A percentile compares a stretch with the other conserved stretches of the same genome.
These are phyloP conservation scores for Tribolium freemani DNA, from an alignment of 2,888 invertebrate genomes.

Conservation along the genomic window DNA sequence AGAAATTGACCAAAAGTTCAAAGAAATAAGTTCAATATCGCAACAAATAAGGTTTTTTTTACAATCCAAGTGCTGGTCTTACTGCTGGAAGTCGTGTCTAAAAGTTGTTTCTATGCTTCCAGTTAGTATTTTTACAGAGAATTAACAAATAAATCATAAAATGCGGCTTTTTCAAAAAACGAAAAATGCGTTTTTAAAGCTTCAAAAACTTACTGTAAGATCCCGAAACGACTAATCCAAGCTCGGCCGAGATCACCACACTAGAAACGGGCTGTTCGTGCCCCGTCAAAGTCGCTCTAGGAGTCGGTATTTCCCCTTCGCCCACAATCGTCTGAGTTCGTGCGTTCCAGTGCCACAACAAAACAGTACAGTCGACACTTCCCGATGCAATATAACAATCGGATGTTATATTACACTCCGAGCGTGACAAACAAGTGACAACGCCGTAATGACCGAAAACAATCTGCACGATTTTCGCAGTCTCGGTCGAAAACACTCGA, in stretches of 20 bases:
- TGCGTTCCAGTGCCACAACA: constrained; percentile 99
- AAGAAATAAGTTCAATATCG: too few relatives aligned
- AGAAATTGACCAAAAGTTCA: too few relatives aligned
- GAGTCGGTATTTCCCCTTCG: constrained; percentile 95
- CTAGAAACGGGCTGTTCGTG: constrained; percentile 97
- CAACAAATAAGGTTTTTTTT: too few relatives aligned
- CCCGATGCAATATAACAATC: constrained; percentile 99
- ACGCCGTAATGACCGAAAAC: constrained; percentile 99
- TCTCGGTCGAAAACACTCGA: constrained; percentile 96
- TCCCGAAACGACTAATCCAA: constrained; percentile 97
- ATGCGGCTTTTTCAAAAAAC: too few relatives aligned
- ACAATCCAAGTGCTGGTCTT: too few relatives aligned
- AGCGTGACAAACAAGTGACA: constrained; percentile 96
- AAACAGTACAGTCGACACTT: constrained; percentile 97
- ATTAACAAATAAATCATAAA: too few relatives aligned
- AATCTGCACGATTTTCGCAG: constrained; percentile 97
- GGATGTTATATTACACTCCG: constrained; percentile 98
- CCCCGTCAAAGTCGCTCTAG: constrained; percentile 96
- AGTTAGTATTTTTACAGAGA: too few relatives aligned
- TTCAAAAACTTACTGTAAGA: constrained; percentile 77
- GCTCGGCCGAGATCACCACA: constrained; percentile 96
- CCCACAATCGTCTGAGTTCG: constrained; percentile 97
- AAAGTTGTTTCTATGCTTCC: too few relatives aligned
- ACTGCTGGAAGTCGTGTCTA: too few relatives aligned
- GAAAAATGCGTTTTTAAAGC: too few relatives aligned